Percentiles rank a stretch among this genome's conserved stretches.
These are phyloP conservation scores for Heteractis magnifica DNA, from an alignment of 92 coral and sea anemone genomes.

Conservation along the genomic window DNA sequence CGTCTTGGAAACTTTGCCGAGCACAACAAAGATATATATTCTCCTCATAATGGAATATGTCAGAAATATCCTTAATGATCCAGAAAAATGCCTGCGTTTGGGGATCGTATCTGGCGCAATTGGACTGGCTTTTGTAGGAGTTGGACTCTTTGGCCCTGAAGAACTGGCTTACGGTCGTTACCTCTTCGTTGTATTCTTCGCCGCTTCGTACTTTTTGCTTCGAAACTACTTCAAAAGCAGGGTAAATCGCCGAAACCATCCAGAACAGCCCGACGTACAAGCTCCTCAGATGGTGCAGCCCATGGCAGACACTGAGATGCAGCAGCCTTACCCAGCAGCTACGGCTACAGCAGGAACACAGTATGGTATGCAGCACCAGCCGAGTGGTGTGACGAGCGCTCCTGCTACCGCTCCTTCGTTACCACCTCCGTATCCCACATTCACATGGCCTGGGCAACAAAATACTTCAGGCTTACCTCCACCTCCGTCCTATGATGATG, in stretches of 20 bases:
- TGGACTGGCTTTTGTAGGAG: background rate
- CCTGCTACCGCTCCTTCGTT: background rate
- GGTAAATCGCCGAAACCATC: background rate
- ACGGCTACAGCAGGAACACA: background rate
- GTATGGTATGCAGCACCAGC: background rate
- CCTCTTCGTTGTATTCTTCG: background rate
- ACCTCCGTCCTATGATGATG: constrained; percentile 3
- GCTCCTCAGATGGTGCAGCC: background rate
- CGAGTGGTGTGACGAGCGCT: background rate
- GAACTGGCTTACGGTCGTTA: background rate
- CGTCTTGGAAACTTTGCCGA: background rate
- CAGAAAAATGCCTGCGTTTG: background rate
- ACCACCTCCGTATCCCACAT: background rate
- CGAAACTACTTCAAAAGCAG: background rate
- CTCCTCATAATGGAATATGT: background rate
- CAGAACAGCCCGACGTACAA: background rate
- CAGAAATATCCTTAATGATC: background rate
- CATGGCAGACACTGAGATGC: background rate
- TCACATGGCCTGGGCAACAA: too few species aligned
- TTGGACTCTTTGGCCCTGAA: background rate
- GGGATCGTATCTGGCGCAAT: background rate
- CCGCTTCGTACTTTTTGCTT: background rate
- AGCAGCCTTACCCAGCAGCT: background rate
- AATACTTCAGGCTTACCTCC: background rate
- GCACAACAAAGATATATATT: background rate